Base-by-base conservation (phyloP, 2,888 invertebrate genomes). In the Cerceris ruficornis region DNA sequence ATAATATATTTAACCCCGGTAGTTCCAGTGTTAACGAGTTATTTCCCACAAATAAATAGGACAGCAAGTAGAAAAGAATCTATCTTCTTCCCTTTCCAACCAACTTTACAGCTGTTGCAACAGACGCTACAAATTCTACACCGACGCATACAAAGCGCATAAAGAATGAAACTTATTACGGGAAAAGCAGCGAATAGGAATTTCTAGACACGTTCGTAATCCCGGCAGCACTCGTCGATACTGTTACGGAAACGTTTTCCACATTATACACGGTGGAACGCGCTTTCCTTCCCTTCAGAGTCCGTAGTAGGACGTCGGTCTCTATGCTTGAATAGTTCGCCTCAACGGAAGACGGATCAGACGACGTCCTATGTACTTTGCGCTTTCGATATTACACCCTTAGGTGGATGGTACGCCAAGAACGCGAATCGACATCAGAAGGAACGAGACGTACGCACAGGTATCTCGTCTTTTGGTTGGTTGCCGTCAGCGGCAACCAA, bases 361-460 rank as follows among this genome's bases (percentile, higher is more conserved):
- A 83, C 80, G 83, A 73, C 80, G 73, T 75, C 66, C 73, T 83
- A 80, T 85, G 81, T 81, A 81, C 76, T 79, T 68, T 86, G 58
- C 68, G 65, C 72, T 68, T 77, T 80, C 77, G 80, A 86, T 86
- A 85, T 85, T 85, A 80, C 86, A 77, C 68, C 67, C 64, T 70
- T 57, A 67, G 66, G 66, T 74, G 49, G 59, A n/a, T 59, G 69
- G 70, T 62, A 49, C 64, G 74, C 59, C 52, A 46, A 7, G 69
- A 70, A 72, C 69, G 76, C 59, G 72, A 75, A 69, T 71, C 62
- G 73, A 69, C 64, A 70, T 55, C 73, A 70, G 74, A 69, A 77
- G 73, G 69, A 75, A 80, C 49, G 78, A 67, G 65, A 55, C 61
- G 64, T 65, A 77, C 81, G 73, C 77, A 71, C 71, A 49, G 66